Percentiles rank a stretch among this genome's conserved stretches.
Conservation (phyloP, 2,888 invertebrate genomes). For the Argyresthia goedartella region DNA sequence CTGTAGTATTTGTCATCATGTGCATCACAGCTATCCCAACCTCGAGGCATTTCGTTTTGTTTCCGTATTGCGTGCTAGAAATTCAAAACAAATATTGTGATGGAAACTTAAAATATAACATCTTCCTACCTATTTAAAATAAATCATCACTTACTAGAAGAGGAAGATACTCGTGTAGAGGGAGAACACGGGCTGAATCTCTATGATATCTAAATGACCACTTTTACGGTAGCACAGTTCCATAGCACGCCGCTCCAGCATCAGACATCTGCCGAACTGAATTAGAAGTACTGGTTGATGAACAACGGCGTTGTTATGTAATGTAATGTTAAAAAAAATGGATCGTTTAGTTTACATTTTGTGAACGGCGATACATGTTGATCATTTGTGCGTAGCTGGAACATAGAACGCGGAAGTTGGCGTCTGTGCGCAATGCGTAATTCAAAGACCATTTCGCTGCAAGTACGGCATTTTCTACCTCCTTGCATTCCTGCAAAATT, state of each 20-base stretch:
- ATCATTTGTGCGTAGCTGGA: conserved; percentile 65
- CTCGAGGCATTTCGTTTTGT: conserved; percentile 34
- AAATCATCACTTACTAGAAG: conserved; percentile 32
- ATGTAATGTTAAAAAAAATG: too few species aligned
- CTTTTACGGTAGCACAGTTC: conserved; percentile 36
- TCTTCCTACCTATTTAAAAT: too few species aligned
- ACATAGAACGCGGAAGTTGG: conserved; percentile 66
- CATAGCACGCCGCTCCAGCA: conserved; percentile 29
- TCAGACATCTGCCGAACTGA: conserved; percentile 32
- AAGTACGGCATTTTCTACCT: conserved; percentile 50
- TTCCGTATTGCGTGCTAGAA: conserved; percentile 34
- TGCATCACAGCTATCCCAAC: conserved; percentile 40
- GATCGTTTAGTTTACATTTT: conserved; percentile 21
- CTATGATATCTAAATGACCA: conserved; percentile 35
- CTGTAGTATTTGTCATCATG: conserved; percentile 28
- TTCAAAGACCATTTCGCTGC: conserved; percentile 71
- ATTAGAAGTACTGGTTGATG: background rate
- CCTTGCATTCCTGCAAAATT: conserved; percentile 29
- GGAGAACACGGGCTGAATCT: conserved; percentile 34
- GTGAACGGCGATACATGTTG: conserved; percentile 22
- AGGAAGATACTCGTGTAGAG: conserved; percentile 43
- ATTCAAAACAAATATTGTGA: too few species aligned
- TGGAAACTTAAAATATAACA: too few species aligned
- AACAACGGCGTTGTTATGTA: too few species aligned
- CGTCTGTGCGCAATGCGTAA: conserved; percentile 57